Percentiles rank a stretch among this genome's conserved stretches.
Evolutionary conservation across 2,888 invertebrate species (phyloP).

Genomic region (Conchocele bisecta): DNA sequence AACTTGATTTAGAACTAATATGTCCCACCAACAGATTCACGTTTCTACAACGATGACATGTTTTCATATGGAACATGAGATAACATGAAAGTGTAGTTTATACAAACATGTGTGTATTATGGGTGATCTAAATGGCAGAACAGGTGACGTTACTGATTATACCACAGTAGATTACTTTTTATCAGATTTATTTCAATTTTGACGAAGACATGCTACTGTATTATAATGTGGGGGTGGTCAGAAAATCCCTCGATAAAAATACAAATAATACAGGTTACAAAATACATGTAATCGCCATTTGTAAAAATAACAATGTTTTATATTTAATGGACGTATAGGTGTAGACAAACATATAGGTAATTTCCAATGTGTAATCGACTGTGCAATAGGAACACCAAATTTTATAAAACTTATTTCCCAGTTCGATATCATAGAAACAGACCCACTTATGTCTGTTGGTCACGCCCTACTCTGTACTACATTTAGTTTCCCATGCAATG

Average conservation of each 20-base stretch:
- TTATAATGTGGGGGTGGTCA: not conserved
- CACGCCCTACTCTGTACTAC: not conserved
- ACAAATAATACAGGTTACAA: not conserved
- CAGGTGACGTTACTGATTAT: not conserved
- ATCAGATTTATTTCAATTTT: not conserved
- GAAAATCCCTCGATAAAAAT: not conserved
- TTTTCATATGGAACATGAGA: not conserved
- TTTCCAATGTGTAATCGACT: not conserved
- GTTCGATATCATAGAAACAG: constrained; percentile 12
- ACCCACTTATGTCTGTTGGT: constrained; percentile 19
- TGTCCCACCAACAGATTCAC: not conserved
- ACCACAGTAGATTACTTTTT: not conserved
- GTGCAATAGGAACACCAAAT: not conserved
- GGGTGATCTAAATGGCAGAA: not conserved
- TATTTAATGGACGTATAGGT: not conserved
- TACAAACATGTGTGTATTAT: not conserved
- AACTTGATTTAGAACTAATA: no score
- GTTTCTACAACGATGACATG: not conserved
- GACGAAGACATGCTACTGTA: not conserved
- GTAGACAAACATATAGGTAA: not conserved
- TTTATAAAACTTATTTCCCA: not conserved
- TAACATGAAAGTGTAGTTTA: not conserved
- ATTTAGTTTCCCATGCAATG: not conserved
- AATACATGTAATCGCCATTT: not conserved
- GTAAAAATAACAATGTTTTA: not conserved